Evolutionary conservation across 1,140 invertebrate genomes (phyloP), one percentile per base, ranked within the genome.

Genomic region (Diorhabda elongata): DNA sequence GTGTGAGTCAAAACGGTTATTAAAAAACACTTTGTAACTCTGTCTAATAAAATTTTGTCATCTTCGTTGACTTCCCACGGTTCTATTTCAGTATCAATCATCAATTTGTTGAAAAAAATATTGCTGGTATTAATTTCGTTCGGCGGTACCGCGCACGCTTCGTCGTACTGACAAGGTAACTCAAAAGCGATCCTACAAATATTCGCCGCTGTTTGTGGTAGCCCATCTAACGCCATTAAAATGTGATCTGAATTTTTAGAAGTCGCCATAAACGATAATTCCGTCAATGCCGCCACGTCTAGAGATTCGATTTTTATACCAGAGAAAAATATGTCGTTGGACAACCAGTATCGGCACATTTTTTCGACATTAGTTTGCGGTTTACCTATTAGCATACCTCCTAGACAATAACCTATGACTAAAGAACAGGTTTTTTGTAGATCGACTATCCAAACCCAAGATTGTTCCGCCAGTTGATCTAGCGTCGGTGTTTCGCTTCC

Each of bases 371-470:
- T 73, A 3, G 81, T 81, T 7, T 82, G 66, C 6, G 82, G 81
- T 4, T 82, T 72, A 3, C 87, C 87, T 42, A 84, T 78, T 45
- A 89, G 74, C 82, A 87, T 85, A 9, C 83, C 84, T 3, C 86
- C 85, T 44, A 90, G 80, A 75, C 86, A 86, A 52, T 86, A 81
- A 9, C 88, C 88, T 65, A 89, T 83, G 67, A 90, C 77, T 45
- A 89, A 77, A 44, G 85, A 83, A 76, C 85, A 87, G 0, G 85
- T 83, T 72, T 86, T 77, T 76, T 89, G 87, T 71, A 89, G 75
- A 78, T 89, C 88, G 11, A 89, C 75, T 68, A 88, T 78, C 88
- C 88, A 90, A 3, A 84, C 76, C 87, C 87, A 89, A 5, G 81
- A 82, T 70, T 81, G 76, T 63, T 81, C 78, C 2, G 79, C 77